phyloP scores from a whole-genome alignment of 2,888 invertebrate species.

The Andrena bicolor region DNA sequence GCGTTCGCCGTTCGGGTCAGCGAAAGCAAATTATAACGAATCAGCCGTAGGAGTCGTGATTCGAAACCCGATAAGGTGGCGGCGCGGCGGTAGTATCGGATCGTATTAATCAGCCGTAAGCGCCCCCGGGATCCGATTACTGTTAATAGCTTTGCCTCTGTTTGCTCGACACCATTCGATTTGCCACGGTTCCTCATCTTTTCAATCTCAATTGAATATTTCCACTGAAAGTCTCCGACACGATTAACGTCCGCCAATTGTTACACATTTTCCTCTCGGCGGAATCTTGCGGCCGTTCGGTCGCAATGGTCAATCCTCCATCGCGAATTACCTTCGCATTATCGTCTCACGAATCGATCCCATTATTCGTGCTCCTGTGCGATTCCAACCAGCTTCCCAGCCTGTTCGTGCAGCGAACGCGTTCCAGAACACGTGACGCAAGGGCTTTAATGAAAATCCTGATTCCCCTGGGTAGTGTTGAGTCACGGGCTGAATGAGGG shows the following conservation, averaged over 20 bases:
- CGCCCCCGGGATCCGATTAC: slow-evolving; percentile 45
- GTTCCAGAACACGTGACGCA: neutral
- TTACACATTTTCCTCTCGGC: no score
- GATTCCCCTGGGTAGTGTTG: neutral
- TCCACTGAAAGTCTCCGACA: no score
- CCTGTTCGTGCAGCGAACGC: neutral
- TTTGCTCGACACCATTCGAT: slow-evolving; percentile 20
- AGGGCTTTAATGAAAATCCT: slow-evolving; percentile 23
- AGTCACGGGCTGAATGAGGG: neutral
- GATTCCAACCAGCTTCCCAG: neutral
- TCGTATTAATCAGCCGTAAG: slow-evolving; percentile 51
- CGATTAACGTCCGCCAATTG: no score
- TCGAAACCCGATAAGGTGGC: slow-evolving; percentile 25
- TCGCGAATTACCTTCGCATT: slow-evolving; percentile 18
- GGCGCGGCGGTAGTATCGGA: slow-evolving; percentile 29
- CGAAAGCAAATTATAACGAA: slow-evolving; percentile 55
- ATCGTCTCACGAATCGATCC: slow-evolving; percentile 15
- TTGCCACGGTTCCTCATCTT: slow-evolving; percentile 21
- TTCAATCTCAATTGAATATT: neutral
- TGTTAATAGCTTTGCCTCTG: slow-evolving; percentile 47
- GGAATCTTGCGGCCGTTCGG: neutral
- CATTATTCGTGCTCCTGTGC: neutral
- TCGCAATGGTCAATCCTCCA: slow-evolving; percentile 1
- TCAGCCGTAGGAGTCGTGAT: slow-evolving; percentile 28
- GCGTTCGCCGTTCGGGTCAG: slow-evolving; percentile 8